Base-by-base conservation (phyloP, 2,888 invertebrate genomes). In the Anagyrus pseudococci region DNA sequence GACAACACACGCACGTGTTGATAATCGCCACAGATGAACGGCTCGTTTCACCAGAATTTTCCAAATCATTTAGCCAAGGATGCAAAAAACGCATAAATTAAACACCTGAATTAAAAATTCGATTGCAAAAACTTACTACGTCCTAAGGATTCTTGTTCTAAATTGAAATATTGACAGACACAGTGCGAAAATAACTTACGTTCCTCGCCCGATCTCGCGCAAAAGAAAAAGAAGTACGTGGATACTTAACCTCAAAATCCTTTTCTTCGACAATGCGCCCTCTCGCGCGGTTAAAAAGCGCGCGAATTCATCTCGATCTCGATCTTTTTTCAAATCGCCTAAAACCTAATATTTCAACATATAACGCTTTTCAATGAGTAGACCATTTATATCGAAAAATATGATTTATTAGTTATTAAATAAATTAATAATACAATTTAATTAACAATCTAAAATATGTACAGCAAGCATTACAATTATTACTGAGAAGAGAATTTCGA, bases 161-260 rank as follows among this genome's bases (percentile, higher is more conserved):
- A n/a, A n/a, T n/a, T n/a, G n/a, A n/a, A n/a, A n/a, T n/a, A n/a
- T n/a, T n/a, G n/a, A n/a, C n/a, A n/a, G 33, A 37, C 6, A 13
- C 20, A 65, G 54, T 13, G 20, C 25, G 19, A 48, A 10, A 43
- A 54, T 55, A 58, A 65, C 65, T 65, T 58, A 62, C 65, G 47
- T 58, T 55, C 58, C 33, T 58, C 25, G 44, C 40, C 22, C 22
- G 52, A 53, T 41, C 37, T 37, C 50, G 52, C 44, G 58, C 29
- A 23, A 62, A 65, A 66, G 48, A 37, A 37, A 58, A 62, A 62
- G 48, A 46, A 44, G 15, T 23, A 22, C 20, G 15, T 4, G 20
- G 15, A 4, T 47, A 62, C 48, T 62, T 61, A 61, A 64, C 63
- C 63, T 37, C 22, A 26, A 57, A 61, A 61, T 23, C 19, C n/a